phyloP scores from a whole-genome alignment of 2,888 invertebrate species.

The Thecophora atra region DNA sequence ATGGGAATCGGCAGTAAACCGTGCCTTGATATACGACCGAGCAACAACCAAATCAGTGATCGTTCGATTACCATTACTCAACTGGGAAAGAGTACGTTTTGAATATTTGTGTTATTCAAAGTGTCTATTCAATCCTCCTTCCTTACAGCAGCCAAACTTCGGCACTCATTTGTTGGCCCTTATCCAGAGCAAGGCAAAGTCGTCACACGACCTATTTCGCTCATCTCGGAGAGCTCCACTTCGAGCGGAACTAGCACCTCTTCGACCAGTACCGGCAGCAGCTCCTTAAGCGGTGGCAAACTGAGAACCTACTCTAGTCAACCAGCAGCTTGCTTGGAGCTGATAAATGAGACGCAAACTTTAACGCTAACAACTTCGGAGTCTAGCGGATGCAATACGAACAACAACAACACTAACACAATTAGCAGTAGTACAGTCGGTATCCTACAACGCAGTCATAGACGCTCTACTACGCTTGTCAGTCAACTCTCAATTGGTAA shows the following conservation, averaged over 20 bases:
- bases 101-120: no score
- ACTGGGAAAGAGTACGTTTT: conserved; percentile 77
- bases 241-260: conserved; percentile 74
- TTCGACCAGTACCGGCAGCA: conserved; percentile 75
- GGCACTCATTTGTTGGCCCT: conserved; percentile 77
- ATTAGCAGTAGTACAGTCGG: conserved; percentile 58
- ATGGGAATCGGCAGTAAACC: no score
- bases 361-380: conserved; percentile 67
- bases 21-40: no score
- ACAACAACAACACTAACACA: conserved; percentile 43
- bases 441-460: conserved; percentile 67
- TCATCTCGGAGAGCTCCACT: conserved; percentile 79
- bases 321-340: conserved; percentile 54
- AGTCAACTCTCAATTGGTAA: conserved; percentile 81
- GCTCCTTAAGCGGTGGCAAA: conserved; percentile 48
- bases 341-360: conserved; percentile 64
- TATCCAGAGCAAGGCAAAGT: conserved; percentile 70
- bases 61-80: conserved; percentile 81
- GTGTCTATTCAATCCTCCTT: no score
- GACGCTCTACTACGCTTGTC: conserved; percentile 76
- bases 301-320: conserved; percentile 15
- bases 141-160: conserved; percentile 74
- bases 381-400: conserved; percentile 67
- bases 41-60: no score
- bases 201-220: conserved; percentile 77